These are phyloP conservation scores for Chlorodrepanis virens DNA, from an alignment of 2,113 vertebrate species.

Conservation along the genomic window DNA sequence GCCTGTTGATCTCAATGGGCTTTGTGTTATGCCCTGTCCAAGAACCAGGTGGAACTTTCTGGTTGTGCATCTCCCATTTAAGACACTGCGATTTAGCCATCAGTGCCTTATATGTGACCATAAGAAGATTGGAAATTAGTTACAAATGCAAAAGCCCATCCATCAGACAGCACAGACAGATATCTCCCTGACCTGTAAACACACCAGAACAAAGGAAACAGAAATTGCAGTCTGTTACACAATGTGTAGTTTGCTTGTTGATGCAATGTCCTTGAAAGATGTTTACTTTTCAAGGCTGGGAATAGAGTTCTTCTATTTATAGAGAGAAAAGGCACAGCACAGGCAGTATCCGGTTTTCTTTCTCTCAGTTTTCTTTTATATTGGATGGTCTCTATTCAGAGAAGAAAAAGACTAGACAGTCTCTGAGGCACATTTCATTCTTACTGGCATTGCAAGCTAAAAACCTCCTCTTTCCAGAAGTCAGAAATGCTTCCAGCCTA, in stretches of 20 bases:
- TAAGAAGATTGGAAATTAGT: not conserved
- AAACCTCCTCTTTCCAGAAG: not conserved
- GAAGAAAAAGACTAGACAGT: not conserved
- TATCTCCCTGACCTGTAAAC: not conserved
- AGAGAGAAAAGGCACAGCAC: not conserved
- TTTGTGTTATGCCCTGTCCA: not conserved
- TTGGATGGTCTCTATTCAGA: not conserved
- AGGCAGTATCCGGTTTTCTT: not conserved
- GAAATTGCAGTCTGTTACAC: not conserved
- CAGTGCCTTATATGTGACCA: not conserved
- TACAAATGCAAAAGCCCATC: not conserved
- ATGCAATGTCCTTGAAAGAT: not conserved
- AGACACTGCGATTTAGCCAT: accelerated
- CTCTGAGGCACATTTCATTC: not conserved
- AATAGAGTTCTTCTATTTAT: not conserved
- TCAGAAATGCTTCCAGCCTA: not conserved
- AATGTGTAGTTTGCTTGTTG: not conserved
- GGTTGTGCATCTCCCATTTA: not conserved
- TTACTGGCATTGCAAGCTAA: not conserved
- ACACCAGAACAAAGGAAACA: not conserved
- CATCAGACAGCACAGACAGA: not conserved
- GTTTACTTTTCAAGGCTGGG: not conserved
- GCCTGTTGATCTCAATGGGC: accelerated
- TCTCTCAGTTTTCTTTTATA: not conserved
- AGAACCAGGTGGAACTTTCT: not conserved